Base-by-base conservation (phyloP, 2,888 invertebrate species). In the Pogonocherus hispidulus region DNA sequence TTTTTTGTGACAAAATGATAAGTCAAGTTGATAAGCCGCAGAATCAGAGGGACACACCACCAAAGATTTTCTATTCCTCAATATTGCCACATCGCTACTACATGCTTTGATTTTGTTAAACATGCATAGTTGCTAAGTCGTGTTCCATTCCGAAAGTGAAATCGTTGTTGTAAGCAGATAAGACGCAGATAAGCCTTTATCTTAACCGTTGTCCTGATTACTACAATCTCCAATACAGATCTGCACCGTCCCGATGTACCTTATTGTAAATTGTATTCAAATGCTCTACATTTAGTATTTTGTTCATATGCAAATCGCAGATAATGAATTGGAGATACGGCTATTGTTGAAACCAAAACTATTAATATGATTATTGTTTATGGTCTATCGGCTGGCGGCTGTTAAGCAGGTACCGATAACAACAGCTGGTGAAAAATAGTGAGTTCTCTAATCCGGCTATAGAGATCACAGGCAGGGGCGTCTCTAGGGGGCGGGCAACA, bases 231-330 rank as follows among this genome's bases (percentile, higher is more conserved):
- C 23, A 32, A 54, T 46, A 63, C 41, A 47, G 47, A 63, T 63
- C 63, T 55, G 46, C 37, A 32, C 44, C 23, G 63, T 55, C 44
- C 47, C 54, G 55, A 55, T 32, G 63, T 44, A 55, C 55, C 63
- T 19, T 47, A 55, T 55, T 47, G 63, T 63, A 63, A 63, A 63
- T 63, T 63, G 55, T 63, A 63, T 63, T 63, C 63, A 63, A 63
- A 63, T 63, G 27, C 55, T 35, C 52, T 35, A 52, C 47, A 51
- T 55, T 63, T 35, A 20, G 11, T 47, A 27, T 63, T 63, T 63
- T 22, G 63, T 63, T 63, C 63, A 47, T 63, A 63, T 63, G 63
- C 55, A 63, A 63, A 63, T 63, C 35, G 47, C 44, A 63, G 63
- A 63, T 55, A 63, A 63, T 55, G 47, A 63, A 63, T 63, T 63